A percentile compares a stretch with the other conserved stretches of the same genome.
These are phyloP conservation scores for Glyphotaelius pellucidus DNA, from an alignment of 2,888 invertebrate species.

Conservation along the genomic window DNA sequence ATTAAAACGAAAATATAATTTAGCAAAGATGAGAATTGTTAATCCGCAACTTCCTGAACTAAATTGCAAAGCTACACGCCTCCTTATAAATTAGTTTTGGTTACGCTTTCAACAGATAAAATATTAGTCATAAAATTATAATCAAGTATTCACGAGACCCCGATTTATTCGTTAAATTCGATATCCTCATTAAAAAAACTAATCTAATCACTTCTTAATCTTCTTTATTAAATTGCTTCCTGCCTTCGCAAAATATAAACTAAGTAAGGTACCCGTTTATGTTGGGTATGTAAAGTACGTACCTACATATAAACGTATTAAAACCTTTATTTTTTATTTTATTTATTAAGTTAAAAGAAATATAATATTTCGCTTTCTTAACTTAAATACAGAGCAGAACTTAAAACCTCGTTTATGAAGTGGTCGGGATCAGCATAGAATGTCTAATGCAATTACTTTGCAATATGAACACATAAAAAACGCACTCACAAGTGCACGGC, in stretches of 20 bases:
- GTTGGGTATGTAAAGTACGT: neutral
- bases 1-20: neutral
- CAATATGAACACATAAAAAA: neutral
- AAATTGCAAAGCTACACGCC: neutral
- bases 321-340: no score
- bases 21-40: neutral
- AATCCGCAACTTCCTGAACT: neutral
- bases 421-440: neutral
- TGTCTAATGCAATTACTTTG: neutral
- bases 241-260: neutral
- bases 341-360: no score
- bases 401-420: neutral
- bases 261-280: neutral
- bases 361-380: no score
- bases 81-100: neutral
- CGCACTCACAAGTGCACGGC: neutral
- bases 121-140: neutral
- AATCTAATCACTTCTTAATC: neutral
- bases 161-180: neutral
- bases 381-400: no score
- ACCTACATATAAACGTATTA: neutral
- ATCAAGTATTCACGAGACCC: neutral
- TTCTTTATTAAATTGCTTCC: neutral
- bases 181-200: neutral
- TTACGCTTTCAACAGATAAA: neutral